Percentiles rank a stretch among this genome's conserved stretches.
phyloP scores from a whole-genome alignment of 2,888 invertebrate genomes.

The Patella caerulea region DNA sequence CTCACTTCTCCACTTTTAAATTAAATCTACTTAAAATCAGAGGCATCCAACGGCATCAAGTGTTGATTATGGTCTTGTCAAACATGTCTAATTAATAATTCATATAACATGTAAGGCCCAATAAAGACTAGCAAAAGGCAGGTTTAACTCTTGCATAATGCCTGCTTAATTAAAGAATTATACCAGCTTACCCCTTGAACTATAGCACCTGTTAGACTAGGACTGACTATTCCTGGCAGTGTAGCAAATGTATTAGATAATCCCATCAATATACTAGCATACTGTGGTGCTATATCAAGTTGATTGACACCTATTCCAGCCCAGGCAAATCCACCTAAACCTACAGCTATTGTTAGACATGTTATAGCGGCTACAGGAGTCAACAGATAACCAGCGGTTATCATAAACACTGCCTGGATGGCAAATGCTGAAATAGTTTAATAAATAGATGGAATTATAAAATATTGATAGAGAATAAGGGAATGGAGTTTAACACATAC shows the following conservation, averaged over 20 bases:
- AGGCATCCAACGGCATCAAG: no score
- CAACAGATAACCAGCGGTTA: conserved; percentile 83
- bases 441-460: not conserved
- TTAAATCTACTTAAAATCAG: no score
- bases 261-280: conserved; percentile 93
- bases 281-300: conserved; percentile 89
- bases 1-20: no score
- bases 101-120: no score
- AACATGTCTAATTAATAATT: no score
- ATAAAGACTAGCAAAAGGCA: no score
- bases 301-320: conserved; percentile 83
- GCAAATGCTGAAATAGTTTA: conserved; percentile 76
- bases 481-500: no score
- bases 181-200: conserved; percentile 78
- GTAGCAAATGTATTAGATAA: conserved; percentile 92
- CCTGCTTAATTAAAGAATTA: no score
- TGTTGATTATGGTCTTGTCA: no score
- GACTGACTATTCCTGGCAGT: conserved; percentile 92
- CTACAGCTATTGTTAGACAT: conserved; percentile 90
- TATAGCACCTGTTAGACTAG: conserved; percentile 84
- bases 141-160: no score
- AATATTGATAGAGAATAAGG: no score
- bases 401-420: conserved; percentile 88
- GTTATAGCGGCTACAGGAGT: conserved; percentile 77
- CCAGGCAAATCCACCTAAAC: conserved; percentile 92